Evolutionary conservation across 2,113 vertebrate genomes (phyloP).

Genomic region (Tetrax tetrax): DNA sequence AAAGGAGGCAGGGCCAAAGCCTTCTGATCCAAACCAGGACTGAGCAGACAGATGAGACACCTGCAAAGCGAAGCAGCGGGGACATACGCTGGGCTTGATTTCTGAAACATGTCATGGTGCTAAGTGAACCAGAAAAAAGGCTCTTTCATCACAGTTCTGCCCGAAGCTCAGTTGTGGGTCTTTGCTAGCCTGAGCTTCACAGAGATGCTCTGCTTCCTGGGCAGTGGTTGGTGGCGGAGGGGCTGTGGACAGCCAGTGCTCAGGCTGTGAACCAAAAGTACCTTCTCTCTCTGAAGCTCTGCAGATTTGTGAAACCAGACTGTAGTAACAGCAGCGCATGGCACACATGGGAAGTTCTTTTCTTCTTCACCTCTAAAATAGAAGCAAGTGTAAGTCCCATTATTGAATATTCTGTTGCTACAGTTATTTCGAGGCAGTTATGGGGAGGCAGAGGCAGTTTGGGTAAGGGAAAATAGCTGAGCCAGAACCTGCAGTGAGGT

Average conservation of each 20-base stretch:
- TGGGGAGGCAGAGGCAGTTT: background rate
- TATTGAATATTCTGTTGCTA: background rate
- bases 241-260: background rate
- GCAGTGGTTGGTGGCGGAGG: background rate
- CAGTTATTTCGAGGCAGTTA: background rate
- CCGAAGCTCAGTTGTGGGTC: background rate
- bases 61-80: background rate
- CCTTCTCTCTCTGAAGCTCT: background rate
- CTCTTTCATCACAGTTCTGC: background rate
- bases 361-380: background rate
- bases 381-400: background rate
- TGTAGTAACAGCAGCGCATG: background rate
- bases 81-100: background rate
- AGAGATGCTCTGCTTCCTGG: fast-evolving
- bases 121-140: background rate
- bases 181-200: background rate
- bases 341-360: background rate
- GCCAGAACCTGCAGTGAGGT: background rate
- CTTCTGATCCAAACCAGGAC: background rate
- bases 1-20: background rate
- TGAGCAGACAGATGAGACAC: background rate
- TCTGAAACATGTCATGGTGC: background rate
- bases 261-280: background rate
- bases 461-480: background rate
- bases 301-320: background rate